Percentiles rank a stretch among this genome's conserved stretches.
These are phyloP conservation scores for Paelopatides confundens DNA, from an alignment of 53 echinoderm and acorn worm species.

Conservation along the genomic window DNA sequence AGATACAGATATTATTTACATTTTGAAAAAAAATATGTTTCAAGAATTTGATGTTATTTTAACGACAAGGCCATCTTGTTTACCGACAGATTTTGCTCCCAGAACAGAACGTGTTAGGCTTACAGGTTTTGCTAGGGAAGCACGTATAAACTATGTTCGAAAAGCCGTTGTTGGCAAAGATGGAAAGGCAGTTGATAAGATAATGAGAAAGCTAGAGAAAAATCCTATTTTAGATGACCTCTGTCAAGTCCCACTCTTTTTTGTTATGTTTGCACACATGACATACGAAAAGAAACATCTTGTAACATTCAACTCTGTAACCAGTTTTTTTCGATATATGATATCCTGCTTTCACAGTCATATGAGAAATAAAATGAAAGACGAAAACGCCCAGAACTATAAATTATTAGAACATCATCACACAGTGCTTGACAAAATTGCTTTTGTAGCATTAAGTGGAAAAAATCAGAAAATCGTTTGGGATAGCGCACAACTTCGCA, in stretches of 20 bases:
- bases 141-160: not conserved
- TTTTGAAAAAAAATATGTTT: not conserved
- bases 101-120: not conserved
- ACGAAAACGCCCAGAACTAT: not conserved
- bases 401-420: not conserved
- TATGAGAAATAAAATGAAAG: conserved; percentile 24
- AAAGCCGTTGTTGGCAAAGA: not conserved
- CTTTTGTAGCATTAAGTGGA: not conserved
- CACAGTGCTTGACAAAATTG: not conserved
- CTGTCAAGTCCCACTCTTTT: conserved; percentile 19
- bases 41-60: not conserved
- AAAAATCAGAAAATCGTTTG: not conserved
- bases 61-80: not conserved
- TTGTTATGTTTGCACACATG: conserved; percentile 33
- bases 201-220: not conserved
- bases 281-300: not conserved
- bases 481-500: not conserved
- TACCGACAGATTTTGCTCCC: conserved; percentile 4
- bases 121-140: not conserved
- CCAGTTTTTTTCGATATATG: conserved; percentile 2
- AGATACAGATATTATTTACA: not conserved
- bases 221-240: conserved; percentile 14
- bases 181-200: not conserved
- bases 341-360: conserved; percentile 28
- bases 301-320: not conserved